Evolutionary conservation across 2,888 invertebrate genomes (phyloP).

Genomic region (Oscheius sp.): DNA sequence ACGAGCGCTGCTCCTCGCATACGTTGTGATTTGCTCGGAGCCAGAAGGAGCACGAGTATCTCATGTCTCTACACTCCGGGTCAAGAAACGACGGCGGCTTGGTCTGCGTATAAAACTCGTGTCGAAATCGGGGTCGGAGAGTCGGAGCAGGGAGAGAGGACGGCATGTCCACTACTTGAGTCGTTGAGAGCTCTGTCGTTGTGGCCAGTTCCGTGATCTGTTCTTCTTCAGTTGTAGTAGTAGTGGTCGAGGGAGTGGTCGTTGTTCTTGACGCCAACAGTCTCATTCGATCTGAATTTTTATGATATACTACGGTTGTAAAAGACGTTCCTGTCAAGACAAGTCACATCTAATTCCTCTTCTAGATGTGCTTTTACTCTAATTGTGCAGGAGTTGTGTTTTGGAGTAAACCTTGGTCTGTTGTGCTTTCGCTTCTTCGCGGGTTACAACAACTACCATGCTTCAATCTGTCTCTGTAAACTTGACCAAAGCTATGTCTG

Average conservation of each 20-base stretch:
- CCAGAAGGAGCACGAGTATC: constrained; percentile 71
- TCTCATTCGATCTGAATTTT: constrained; percentile 32
- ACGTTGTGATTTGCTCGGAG: constrained; percentile 60
- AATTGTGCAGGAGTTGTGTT: too few relatives aligned
- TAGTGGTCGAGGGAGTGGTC: background rate
- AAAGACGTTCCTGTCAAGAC: too few relatives aligned
- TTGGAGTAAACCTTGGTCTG: too few relatives aligned
- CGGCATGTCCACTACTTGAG: too few relatives aligned
- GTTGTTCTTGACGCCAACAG: constrained; percentile 14
- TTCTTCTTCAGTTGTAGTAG: constrained; percentile 17
- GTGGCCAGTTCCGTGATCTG: constrained; percentile 39
- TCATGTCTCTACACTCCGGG: constrained; percentile 56
- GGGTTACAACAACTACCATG: too few relatives aligned
- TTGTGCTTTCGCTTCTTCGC: too few relatives aligned
- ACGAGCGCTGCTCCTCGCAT: constrained; percentile 65
- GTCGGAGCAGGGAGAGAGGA: constrained; percentile 27
- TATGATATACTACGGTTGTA: too few relatives aligned
- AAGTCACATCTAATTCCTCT: too few relatives aligned
- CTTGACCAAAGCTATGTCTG: too few relatives aligned
- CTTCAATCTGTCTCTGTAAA: too few relatives aligned
- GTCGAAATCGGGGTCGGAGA: constrained; percentile 9
- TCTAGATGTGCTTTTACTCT: too few relatives aligned
- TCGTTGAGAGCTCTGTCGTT: constrained; percentile 10
- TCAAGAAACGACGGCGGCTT: constrained; percentile 55
- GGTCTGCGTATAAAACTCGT: constrained; percentile 50